A percentile compares a stretch with the other conserved stretches of the same genome.
phyloP scores from a whole-genome alignment of 1,140 invertebrate species.

The Aphelinus certus region DNA sequence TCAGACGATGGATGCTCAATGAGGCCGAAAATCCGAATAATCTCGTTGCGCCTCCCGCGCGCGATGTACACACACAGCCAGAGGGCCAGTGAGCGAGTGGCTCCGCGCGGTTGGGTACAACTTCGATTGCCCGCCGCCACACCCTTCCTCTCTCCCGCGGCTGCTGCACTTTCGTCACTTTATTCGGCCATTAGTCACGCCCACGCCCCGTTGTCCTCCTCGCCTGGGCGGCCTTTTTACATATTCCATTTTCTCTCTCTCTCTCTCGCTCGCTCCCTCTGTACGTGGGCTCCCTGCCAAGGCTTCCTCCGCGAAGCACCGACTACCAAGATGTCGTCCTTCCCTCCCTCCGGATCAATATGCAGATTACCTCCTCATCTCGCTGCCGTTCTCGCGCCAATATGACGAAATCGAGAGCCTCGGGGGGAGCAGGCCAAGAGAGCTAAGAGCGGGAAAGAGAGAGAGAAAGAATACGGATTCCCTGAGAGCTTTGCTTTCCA shows the following conservation, averaged over 20 bases:
- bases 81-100: neutral
- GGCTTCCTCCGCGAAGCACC: neutral
- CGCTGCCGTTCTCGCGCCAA: slow-evolving; percentile 50
- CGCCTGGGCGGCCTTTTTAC: slow-evolving; percentile 18
- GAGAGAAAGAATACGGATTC: no score
- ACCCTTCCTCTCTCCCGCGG: no score
- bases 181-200: slow-evolving; percentile 34
- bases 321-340: slow-evolving; percentile 45
- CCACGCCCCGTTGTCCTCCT: neutral
- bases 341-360: slow-evolving; percentile 53
- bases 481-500: no score
- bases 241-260: slow-evolving; percentile 32
- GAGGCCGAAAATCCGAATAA: no score
- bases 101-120: neutral
- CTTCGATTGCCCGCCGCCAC: neutral
- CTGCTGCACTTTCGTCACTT: slow-evolving; percentile 23
- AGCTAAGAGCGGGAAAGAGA: no score
- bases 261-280: neutral
- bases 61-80: no score
- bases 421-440: neutral
- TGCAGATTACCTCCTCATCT: slow-evolving; percentile 55
- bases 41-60: no score
- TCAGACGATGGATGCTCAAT: no score
- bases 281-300: neutral
- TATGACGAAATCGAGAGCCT: slow-evolving; percentile 53